Conservation (phyloP, 2,888 invertebrate species). For the Trachelus tabidus region DNA sequence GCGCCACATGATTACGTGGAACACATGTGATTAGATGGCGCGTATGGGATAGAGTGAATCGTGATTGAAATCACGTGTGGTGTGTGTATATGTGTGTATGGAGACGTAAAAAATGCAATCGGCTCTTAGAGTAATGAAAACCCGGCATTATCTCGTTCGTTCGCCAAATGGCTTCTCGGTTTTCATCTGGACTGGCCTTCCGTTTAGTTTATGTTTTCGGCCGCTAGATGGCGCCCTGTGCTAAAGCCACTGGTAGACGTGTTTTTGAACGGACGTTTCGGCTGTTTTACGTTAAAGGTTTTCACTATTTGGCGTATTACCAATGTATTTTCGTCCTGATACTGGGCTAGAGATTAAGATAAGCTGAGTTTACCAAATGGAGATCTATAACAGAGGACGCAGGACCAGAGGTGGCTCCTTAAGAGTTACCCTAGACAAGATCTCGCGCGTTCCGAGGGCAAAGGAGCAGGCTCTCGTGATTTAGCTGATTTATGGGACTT, state of each 20-base stretch:
- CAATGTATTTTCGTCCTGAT: background rate
- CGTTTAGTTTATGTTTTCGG: slow-evolving; percentile 25
- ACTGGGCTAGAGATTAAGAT: slow-evolving; percentile 26
- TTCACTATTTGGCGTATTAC: background rate
- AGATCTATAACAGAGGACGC: slow-evolving; percentile 36
- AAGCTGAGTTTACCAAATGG: slow-evolving; percentile 36
- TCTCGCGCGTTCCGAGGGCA: slow-evolving; percentile 33
- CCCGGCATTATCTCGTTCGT: slow-evolving; percentile 15
- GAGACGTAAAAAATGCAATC: slow-evolving; percentile 65
- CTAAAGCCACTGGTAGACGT: background rate
- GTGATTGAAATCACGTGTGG: slow-evolving; percentile 45
- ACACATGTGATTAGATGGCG: slow-evolving; percentile 62
- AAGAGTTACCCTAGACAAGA: slow-evolving; percentile 46
- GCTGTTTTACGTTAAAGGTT: background rate
- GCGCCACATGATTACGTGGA: slow-evolving; percentile 57
- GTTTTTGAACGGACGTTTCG: background rate
- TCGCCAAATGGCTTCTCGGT: background rate
- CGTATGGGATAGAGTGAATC: slow-evolving; percentile 7
- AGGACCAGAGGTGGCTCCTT: slow-evolving; percentile 37
- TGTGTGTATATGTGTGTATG: slow-evolving; percentile 11
- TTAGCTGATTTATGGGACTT: slow-evolving; percentile 59
- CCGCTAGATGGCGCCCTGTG: background rate
- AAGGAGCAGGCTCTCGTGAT: slow-evolving; percentile 44
- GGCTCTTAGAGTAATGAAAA: slow-evolving; percentile 66
- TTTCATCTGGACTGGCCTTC: background rate